phyloP scores from a whole-genome alignment of 2,113 vertebrate species.

The Prochilodus magdalenae region DNA sequence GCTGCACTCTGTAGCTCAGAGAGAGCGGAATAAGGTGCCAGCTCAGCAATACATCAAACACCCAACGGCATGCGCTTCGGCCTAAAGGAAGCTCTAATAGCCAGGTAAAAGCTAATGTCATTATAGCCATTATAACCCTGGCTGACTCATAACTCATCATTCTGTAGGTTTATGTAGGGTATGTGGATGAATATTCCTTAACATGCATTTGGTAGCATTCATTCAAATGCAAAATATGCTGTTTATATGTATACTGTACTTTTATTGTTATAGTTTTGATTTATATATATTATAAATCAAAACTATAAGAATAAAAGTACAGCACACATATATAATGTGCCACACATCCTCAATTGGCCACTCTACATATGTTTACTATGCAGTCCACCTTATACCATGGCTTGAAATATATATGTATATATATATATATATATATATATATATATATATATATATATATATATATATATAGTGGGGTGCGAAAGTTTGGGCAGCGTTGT shows the following conservation, averaged over 20 bases:
- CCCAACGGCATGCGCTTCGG: conserved; percentile 21
- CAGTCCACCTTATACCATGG: too few species aligned
- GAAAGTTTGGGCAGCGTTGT: too few species aligned
- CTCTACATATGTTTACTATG: too few species aligned
- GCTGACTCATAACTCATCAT: background rate
- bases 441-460: too few species aligned
- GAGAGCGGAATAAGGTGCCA: conserved; percentile 31
- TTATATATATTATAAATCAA: too few species aligned
- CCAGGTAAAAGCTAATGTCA: background rate
- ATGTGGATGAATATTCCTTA: background rate
- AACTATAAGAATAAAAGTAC: too few species aligned
- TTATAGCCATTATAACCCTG: background rate
- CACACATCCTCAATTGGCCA: too few species aligned
- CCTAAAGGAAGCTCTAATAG: conserved; percentile 15
- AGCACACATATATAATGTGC: too few species aligned
- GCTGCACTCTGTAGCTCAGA: conserved; percentile 30
- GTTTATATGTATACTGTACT: background rate
- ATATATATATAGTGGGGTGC: too few species aligned
- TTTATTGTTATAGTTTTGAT: background rate
- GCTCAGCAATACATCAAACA: conserved; percentile 47
- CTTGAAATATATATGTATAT: too few species aligned
- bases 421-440: too few species aligned
- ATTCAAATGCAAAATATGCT: background rate
- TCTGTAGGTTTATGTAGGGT: background rate
- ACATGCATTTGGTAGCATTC: background rate